A percentile compares a stretch with the other conserved stretches of the same genome.
Evolutionary conservation across 2,888 invertebrate species (phyloP).

Genomic region (Atrina japonica): DNA sequence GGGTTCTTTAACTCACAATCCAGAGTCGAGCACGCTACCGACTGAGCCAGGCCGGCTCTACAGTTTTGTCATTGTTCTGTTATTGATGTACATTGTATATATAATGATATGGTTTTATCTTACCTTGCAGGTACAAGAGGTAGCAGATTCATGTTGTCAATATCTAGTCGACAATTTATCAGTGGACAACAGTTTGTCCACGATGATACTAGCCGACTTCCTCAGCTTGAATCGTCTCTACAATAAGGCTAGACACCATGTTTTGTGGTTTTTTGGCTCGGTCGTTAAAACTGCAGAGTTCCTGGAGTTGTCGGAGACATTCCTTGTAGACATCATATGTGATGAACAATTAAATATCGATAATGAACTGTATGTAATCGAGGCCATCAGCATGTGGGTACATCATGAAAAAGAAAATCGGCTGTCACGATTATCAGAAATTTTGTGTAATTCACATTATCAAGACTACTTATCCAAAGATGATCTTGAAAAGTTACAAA

Average conservation of each 20-base stretch:
- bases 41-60: too few relatives aligned
- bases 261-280: conserved; percentile 1
- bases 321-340: neutral
- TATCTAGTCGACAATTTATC: neutral
- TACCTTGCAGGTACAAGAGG: conserved; percentile 1
- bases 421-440: neutral
- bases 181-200: conserved; percentile 7
- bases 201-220: conserved; percentile 7
- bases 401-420: conserved; percentile 1
- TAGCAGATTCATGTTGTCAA: conserved; percentile 7
- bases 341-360: conserved; percentile 4
- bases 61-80: too few relatives aligned
- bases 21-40: too few relatives aligned
- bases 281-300: conserved; percentile 7
- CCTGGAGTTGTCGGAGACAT: neutral
- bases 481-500: neutral
- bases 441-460: neutral
- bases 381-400: conserved; percentile 3
- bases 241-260: neutral
- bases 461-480: neutral
- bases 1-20: too few relatives aligned
- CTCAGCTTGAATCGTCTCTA: neutral
- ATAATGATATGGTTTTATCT: too few relatives aligned
- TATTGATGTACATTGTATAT: too few relatives aligned
- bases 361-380: conserved; percentile 1